Conservation (phyloP, 2,888 invertebrate genomes). For the Agrochola macilenta region DNA sequence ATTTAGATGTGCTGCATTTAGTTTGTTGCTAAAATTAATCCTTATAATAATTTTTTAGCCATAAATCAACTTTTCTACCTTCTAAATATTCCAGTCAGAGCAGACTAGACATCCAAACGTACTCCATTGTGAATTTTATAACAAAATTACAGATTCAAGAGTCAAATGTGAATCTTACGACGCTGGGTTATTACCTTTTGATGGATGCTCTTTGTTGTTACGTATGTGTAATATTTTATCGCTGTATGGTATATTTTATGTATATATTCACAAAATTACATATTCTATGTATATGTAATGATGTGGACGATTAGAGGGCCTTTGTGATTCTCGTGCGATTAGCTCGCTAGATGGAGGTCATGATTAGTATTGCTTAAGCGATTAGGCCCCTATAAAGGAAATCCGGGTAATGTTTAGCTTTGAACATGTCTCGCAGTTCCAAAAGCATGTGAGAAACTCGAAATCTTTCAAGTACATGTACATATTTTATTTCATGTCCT, state of each 20-base stretch:
- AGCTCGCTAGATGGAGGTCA: slow-evolving; percentile 13
- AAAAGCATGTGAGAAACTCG: background rate
- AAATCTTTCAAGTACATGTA: background rate
- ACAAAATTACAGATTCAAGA: slow-evolving; percentile 15
- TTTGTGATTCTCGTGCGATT: slow-evolving; percentile 9
- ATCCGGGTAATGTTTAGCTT: background rate
- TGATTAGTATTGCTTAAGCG: slow-evolving; percentile 9
- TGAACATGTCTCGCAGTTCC: background rate
- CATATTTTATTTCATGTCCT: background rate
- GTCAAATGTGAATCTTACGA: slow-evolving; percentile 26
- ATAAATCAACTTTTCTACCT: slow-evolving; percentile 11
- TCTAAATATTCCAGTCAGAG: background rate
- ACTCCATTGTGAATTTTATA: slow-evolving; percentile 26
- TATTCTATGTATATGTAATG: slow-evolving; percentile 12
- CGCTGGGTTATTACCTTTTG: slow-evolving; percentile 22
- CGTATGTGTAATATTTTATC: slow-evolving; percentile 21
- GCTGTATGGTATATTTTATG: background rate
- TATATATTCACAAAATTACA: too few relatives aligned
- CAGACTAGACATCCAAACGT: background rate
- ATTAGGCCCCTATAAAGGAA: background rate
- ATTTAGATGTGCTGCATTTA: too few relatives aligned
- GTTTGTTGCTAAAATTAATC: background rate
- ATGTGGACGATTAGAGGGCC: slow-evolving; percentile 22
- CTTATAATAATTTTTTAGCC: background rate
- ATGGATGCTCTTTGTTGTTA: slow-evolving; percentile 20